A percentile compares a stretch with the other conserved stretches of the same genome.
Conservation (phyloP, 2,888 invertebrate species). For the Agriopis aurantiaria region DNA sequence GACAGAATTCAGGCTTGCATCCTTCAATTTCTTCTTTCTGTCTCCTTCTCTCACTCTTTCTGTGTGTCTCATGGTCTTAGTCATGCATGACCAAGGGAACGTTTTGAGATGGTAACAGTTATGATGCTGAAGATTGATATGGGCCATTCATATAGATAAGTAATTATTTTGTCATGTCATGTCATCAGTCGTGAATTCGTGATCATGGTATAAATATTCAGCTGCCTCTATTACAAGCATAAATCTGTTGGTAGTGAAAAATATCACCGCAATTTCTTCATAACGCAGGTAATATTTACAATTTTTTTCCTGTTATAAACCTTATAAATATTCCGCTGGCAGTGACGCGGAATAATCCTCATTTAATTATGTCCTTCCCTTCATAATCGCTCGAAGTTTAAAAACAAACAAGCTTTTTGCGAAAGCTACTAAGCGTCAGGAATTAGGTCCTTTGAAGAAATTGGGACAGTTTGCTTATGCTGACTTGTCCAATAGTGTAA, state of each 20-base stretch:
- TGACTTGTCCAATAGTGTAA: no score
- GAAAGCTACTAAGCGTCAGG: background rate
- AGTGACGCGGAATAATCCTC: slow-evolving; percentile 55
- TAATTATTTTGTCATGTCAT: background rate
- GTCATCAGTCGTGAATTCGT: no score
- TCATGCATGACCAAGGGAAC: no score
- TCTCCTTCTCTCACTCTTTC: no score
- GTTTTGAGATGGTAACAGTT: no score
- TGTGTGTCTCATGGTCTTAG: no score
- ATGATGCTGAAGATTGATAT: no score
- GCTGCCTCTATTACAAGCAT: background rate
- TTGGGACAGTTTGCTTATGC: background rate
- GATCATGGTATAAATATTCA: background rate
- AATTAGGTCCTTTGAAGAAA: background rate
- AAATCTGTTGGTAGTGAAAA: background rate
- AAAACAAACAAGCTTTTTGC: slow-evolving; percentile 55
- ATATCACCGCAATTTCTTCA: slow-evolving; percentile 1
- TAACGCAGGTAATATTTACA: slow-evolving; percentile 12
- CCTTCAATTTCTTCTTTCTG: no score
- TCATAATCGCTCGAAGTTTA: slow-evolving; percentile 52
- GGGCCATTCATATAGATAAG: no score
- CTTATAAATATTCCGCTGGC: slow-evolving; percentile 36
- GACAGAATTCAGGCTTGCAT: no score
- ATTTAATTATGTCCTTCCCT: slow-evolving; percentile 59
- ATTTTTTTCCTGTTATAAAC: slow-evolving; percentile 34